phyloP scores from a whole-genome alignment of 2,113 vertebrate genomes.

The Lycaon pictus region DNA sequence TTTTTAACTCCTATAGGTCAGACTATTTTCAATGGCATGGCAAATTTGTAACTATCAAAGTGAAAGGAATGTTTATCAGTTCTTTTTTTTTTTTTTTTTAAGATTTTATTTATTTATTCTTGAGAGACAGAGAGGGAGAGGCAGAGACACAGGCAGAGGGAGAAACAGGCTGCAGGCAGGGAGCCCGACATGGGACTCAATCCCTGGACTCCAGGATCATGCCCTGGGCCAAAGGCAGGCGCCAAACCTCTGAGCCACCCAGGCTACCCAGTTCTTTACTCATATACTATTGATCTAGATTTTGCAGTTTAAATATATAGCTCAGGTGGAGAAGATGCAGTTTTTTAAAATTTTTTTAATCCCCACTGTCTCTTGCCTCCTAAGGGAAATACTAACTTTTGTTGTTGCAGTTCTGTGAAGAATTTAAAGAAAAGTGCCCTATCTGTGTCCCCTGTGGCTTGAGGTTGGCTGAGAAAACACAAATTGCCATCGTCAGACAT shows the following conservation, averaged over 20 bases:
- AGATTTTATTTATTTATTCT: no score
- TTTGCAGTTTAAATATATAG: slow-evolving; percentile 41
- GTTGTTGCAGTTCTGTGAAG: slow-evolving; percentile 95
- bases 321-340: not conserved
- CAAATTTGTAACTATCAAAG: slow-evolving; percentile 15
- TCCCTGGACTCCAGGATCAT: no score
- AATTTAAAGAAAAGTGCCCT: slow-evolving; percentile 97
- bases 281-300: not conserved
- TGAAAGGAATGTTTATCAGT: not conserved
- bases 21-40: not conserved
- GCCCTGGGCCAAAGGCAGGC: no score
- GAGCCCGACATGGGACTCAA: no score
- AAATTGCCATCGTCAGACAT: slow-evolving; percentile 95
- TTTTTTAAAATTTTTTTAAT: not conserved
- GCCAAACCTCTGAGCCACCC: no score
- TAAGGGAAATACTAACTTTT: slow-evolving; percentile 58
- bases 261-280: not conserved
- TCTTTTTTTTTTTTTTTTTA: no score
- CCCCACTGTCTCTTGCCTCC: not conserved
- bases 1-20: slow-evolving; percentile 13
- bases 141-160: no score
- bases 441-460: slow-evolving; percentile 97
- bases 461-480: slow-evolving; percentile 94
- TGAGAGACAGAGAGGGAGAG: no score
- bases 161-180: no score